Percentiles rank a stretch among this genome's conserved stretches.
Conservation (phyloP, 2,888 invertebrate species). For the Leptinotarsa juncta region DNA sequence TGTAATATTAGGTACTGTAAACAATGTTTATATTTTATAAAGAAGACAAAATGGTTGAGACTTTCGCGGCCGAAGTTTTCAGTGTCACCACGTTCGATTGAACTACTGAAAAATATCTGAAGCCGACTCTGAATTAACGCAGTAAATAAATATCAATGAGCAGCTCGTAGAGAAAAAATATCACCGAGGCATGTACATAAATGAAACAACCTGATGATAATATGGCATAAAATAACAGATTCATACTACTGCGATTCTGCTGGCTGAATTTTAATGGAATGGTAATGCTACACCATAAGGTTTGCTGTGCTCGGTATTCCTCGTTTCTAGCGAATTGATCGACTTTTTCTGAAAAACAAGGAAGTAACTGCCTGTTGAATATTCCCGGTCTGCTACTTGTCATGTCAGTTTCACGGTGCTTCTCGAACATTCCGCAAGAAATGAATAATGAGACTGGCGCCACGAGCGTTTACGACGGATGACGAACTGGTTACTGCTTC, state of each 20-base stretch:
- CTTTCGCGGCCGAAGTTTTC: no score
- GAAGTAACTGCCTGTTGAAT: conserved; percentile 22
- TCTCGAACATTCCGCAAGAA: background rate
- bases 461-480: background rate
- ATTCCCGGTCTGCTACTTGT: conserved; percentile 1
- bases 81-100: no score
- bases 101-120: background rate
- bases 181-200: conserved; percentile 45
- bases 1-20: no score
- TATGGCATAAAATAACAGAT: conserved; percentile 43
- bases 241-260: conserved; percentile 39
- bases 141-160: conserved; percentile 48
- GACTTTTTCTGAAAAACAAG: conserved; percentile 32
- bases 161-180: conserved; percentile 43
- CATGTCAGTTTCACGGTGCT: background rate
- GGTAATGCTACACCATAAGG: conserved; percentile 39
- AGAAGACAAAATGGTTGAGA: no score
- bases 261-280: conserved; percentile 45
- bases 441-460: conserved; percentile 1
- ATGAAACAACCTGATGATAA: conserved; percentile 45
- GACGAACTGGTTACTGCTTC: no score
- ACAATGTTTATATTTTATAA: no score
- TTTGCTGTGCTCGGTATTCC: conserved; percentile 30
- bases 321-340: conserved; percentile 28
- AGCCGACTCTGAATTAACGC: conserved; percentile 26